Evolutionary conservation across 2,113 vertebrate genomes (phyloP), one percentile per base, ranked within the genome.

Genomic region (Procavia capensis): DNA sequence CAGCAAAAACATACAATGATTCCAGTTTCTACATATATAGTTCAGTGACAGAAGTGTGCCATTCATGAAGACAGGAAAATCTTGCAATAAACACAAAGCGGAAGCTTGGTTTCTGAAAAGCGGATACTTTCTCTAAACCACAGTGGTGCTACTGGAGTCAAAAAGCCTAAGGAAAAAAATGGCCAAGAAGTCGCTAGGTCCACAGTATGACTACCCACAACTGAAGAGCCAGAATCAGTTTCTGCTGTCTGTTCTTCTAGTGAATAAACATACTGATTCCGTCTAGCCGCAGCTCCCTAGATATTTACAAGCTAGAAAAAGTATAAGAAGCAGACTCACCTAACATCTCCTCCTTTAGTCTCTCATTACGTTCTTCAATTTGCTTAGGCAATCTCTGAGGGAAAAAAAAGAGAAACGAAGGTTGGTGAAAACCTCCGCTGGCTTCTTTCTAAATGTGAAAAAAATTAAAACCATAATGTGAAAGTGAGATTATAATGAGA

Each of bases 281-380:
- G 31, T 19, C 2, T 9, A 79, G 9, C 9, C 3, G 78, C 11
- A 0, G 6, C 6, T 50, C 76, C 43, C n/a, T 22, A 50, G 31
- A 11, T 64, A 4, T 59, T 36, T 24, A 14, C 1, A 34, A 66
- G 59, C 57, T 61, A n/a, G 31, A 34, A 66, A 76, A 87, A 57
- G 31, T 6, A 61, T 87, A 59, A 59, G 43, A 64, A 50, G 70
- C 43, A 59, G 64, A 97, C 99, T 96, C 98, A 99, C 99, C 98
- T 80, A 99, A 97, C 99, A 99, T 99, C 97, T 99, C 99, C 96
- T 99, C 99, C 97, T 99, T 99, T 93, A 99, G 94, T 95, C 98
- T 99, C 98, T 99, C 99, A 86, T 99, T 99, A 72, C 99, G 98
- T 93, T 99, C 99, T 95, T 99, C 99, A 88, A 99, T 99, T 98